Percentiles rank a stretch among this genome's conserved stretches.
These are phyloP conservation scores for Astropecten irregularis DNA, from an alignment of 53 echinoderm and acorn worm species.

Conservation along the genomic window DNA sequence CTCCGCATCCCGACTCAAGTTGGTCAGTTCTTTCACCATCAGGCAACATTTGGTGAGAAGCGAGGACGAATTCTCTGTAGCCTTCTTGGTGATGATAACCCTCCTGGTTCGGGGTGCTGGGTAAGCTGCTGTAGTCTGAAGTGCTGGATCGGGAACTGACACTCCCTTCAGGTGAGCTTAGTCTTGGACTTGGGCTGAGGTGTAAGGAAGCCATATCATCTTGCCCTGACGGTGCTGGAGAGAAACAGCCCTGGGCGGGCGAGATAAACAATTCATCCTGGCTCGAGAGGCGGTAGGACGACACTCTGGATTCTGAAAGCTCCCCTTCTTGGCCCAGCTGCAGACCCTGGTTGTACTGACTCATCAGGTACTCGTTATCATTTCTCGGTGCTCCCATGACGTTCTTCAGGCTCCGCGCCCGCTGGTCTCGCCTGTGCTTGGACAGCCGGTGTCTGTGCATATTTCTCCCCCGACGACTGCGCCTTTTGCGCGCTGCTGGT, in stretches of 20 bases:
- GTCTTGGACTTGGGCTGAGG: not conserved
- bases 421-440: conserved; percentile 24
- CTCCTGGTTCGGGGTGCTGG: not conserved
- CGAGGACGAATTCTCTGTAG: not conserved
- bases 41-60: not conserved
- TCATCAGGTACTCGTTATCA: conserved; percentile 72
- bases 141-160: not conserved
- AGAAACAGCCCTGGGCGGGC: too few relatives aligned
- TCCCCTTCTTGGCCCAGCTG: not conserved
- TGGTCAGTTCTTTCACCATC: not conserved
- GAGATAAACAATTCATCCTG: too few relatives aligned
- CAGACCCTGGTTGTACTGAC: conserved; percentile 43
- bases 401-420: not conserved
- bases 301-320: too few relatives aligned
- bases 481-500: conserved; percentile 25
- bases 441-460: conserved; percentile 46
- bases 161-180: not conserved
- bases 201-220: too few relatives aligned
- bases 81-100: not conserved
- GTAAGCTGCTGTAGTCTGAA: conserved; percentile 47
- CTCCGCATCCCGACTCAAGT: not conserved
- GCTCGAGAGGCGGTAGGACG: too few relatives aligned
- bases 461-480: conserved; percentile 35
- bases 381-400: conserved; percentile 62
- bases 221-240: too few relatives aligned